Conservation (phyloP, 2,797 vertebrate genomes). For the Eidolon dupreanum region DNA sequence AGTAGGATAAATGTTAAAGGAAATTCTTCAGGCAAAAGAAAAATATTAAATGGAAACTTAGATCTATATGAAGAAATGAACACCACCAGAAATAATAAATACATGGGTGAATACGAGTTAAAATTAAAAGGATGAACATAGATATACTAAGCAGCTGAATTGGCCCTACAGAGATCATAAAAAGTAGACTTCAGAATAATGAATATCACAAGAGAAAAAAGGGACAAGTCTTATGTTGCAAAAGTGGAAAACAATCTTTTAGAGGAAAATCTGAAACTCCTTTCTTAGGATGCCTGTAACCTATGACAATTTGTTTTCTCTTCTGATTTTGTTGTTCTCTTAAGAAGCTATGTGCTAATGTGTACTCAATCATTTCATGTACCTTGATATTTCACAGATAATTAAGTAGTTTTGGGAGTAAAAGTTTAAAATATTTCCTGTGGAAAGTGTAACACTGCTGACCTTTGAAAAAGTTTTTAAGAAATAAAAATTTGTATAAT, state of each 20-base stretch:
- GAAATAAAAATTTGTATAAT: background rate
- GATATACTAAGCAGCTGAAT: background rate
- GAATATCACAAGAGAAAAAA: background rate
- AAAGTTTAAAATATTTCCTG: background rate
- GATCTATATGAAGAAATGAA: background rate
- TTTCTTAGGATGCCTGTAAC: background rate
- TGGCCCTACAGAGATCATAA: background rate
- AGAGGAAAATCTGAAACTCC: background rate
- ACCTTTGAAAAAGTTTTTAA: background rate
- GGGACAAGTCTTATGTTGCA: background rate
- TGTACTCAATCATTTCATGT: background rate
- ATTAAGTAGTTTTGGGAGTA: background rate
- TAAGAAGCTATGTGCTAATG: background rate
- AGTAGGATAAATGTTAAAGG: background rate
- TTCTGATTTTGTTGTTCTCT: background rate
- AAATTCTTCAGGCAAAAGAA: background rate
- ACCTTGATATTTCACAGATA: background rate
- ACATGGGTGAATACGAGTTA: background rate
- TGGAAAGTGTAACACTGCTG: background rate
- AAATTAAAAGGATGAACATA: background rate
- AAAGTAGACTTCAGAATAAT: background rate
- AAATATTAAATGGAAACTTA: background rate
- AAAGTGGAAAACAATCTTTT: background rate
- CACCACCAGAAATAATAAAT: background rate
- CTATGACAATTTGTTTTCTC: conserved; percentile 1